These are phyloP conservation scores for Nebria ingens DNA, from an alignment of 1,140 invertebrate genomes.

Conservation along the genomic window DNA sequence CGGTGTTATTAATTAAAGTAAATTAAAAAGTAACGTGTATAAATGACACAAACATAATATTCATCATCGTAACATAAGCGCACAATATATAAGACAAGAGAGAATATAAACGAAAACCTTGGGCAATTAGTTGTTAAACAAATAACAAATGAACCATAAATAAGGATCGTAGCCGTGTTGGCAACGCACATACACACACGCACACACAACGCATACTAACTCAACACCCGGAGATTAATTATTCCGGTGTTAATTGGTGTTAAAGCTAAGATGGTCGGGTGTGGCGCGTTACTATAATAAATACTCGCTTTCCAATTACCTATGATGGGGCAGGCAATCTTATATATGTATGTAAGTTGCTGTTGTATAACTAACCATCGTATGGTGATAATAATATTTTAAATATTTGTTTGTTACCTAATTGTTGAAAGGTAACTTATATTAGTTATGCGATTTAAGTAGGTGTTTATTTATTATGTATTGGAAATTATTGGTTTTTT, in stretches of 20 bases:
- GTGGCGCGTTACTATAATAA: constrained; percentile 26
- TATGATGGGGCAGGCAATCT: neutral
- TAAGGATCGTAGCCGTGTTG: constrained; percentile 22
- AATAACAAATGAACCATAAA: constrained; percentile 28
- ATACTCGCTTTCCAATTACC: constrained; percentile 28
- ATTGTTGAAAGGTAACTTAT: too few relatives aligned
- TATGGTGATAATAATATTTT: constrained; percentile 29
- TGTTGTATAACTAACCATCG: too few relatives aligned
- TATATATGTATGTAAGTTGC: constrained; percentile 15
- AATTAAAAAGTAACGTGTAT: too few relatives aligned
- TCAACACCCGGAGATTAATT: constrained; percentile 17
- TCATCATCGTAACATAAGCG: too few relatives aligned
- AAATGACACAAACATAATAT: too few relatives aligned
- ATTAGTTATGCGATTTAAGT: too few relatives aligned
- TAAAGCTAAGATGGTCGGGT: constrained; percentile 21
- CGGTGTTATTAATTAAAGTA: too few relatives aligned
- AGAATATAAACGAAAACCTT: constrained; percentile 10
- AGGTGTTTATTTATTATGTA: too few relatives aligned
- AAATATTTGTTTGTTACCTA: constrained; percentile 28
- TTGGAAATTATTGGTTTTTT: too few relatives aligned
- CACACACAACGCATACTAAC: too few relatives aligned
- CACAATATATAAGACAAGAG: too few relatives aligned
- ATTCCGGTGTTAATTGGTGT: constrained; percentile 21
- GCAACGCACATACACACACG: neutral
- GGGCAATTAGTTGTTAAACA: constrained; percentile 27